Base-by-base conservation (phyloP, 2,888 invertebrate genomes). In the Lithophane ornitopus region DNA sequence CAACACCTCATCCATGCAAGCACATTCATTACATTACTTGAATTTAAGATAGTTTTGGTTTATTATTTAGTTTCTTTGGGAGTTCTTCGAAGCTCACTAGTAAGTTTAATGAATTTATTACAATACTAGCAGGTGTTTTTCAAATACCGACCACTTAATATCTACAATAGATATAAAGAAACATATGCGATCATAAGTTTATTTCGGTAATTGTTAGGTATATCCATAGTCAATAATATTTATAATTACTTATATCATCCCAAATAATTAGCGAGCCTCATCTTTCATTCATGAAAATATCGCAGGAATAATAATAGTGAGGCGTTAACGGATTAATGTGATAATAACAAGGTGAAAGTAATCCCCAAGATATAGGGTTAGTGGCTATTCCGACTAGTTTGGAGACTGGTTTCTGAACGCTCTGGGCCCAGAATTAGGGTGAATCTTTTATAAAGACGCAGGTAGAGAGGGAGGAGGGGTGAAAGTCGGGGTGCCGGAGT, bases 401-500 rank as follows among this genome's bases (percentile, higher is more conserved):
- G 84, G 85, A 75, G 84, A 89, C 80, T 86, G 85, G 89, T 85
- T 88, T 86, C 78, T 86, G 86, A 89, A 89, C 80, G 85, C 87
- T 85, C 81, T 87, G 85, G 86, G 88, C 86, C 84, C 89, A 85
- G 91, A 92, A 93, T 94, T 91, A 93, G 88, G 92, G 90, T 95
- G 93, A 94, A 93, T 94, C 93, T 94, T 95, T 95, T 94, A 95
- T 94, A 92, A 91, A 89, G 89, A 87, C 88, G 87, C 92, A 94
- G 94, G 94, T 94, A 92, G 82, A 86, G 82, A 85, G 88, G 82
- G 88, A 79, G 87, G 81, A 70, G 87, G 84, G 89, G 90, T 85
- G 87, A 70, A 88, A 84, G 80, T 77, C 78, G 86, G 90, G 87
- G 89, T 80, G 87, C 81, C 63, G 85, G 89, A 94, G 93, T 93